phyloP scores from a whole-genome alignment of 2,113 vertebrate genomes.

The Anser brachyrhynchus region DNA sequence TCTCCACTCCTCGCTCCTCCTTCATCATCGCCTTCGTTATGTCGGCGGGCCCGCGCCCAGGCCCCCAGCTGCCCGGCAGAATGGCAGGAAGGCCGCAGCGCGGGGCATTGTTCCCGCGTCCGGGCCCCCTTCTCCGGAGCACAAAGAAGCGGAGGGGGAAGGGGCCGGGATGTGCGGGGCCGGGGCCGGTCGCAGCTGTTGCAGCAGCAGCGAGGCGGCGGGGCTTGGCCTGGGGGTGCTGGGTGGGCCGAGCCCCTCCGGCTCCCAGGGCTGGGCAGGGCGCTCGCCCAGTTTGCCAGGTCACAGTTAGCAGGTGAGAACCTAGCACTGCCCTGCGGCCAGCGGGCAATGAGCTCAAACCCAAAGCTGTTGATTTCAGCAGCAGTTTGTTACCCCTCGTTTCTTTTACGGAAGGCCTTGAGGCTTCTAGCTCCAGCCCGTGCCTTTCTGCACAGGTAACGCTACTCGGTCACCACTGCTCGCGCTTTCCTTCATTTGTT shows the following conservation, averaged over 20 bases:
- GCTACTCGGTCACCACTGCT: not conserved
- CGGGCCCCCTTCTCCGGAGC: not conserved
- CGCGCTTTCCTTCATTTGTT: not conserved
- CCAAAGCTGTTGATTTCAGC: not conserved
- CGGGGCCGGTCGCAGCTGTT: not conserved
- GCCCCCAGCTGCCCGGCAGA: not conserved
- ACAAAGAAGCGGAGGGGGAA: not conserved
- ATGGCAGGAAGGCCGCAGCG: not conserved
- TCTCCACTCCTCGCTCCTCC: not conserved
- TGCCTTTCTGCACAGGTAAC: not conserved
- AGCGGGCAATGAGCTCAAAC: not conserved
- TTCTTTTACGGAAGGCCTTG: not conserved
- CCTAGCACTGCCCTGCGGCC: not conserved
- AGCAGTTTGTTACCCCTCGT: not conserved
- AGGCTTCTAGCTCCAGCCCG: not conserved
- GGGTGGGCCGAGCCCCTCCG: not conserved
- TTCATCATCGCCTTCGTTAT: not conserved
- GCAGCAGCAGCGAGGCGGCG: not conserved
- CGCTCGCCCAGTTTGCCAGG: not conserved
- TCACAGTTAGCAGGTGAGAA: too few species aligned
- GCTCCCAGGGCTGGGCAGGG: not conserved
- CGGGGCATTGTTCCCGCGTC: not conserved
- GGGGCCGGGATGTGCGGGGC: not conserved
- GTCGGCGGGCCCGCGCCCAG: not conserved
- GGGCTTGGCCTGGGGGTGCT: not conserved